These are phyloP conservation scores for Trachelus tabidus DNA, from an alignment of 2,888 invertebrate genomes.

Conservation along the genomic window DNA sequence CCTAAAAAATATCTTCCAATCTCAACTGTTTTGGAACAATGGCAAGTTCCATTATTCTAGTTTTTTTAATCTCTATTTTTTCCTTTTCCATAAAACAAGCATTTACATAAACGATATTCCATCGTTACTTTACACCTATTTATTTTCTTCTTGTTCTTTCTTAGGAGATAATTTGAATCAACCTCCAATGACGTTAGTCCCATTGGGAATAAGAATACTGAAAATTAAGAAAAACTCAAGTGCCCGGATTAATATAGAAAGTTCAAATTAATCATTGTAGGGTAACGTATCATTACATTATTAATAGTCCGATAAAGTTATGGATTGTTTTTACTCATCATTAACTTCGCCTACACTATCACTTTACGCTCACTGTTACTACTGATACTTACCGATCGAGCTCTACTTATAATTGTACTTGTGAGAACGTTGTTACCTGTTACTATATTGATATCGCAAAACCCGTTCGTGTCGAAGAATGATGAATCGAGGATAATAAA, in stretches of 20 bases:
- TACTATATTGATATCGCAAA: conserved; percentile 1
- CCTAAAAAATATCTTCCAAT: conserved; percentile 8
- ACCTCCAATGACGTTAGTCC: background rate
- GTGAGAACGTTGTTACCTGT: conserved; percentile 5
- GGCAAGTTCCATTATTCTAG: background rate
- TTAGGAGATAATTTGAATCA: background rate
- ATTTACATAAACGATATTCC: background rate
- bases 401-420: conserved; percentile 4
- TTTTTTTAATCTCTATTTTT: conserved; percentile 5
- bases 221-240: background rate
- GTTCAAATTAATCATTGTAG: background rate
- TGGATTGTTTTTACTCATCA: background rate
- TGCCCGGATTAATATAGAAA: background rate
- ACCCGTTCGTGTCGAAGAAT: background rate
- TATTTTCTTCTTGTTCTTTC: background rate
- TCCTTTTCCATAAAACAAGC: background rate
- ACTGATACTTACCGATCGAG: background rate
- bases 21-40: background rate
- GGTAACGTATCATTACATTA: background rate
- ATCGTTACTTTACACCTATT: background rate
- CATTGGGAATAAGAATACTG: background rate
- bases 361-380: background rate
- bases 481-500: conserved; percentile 2
- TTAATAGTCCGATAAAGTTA: background rate
- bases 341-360: background rate